Base-by-base conservation (phyloP, 2,113 vertebrate genomes). In the Charadrius vociferus region DNA sequence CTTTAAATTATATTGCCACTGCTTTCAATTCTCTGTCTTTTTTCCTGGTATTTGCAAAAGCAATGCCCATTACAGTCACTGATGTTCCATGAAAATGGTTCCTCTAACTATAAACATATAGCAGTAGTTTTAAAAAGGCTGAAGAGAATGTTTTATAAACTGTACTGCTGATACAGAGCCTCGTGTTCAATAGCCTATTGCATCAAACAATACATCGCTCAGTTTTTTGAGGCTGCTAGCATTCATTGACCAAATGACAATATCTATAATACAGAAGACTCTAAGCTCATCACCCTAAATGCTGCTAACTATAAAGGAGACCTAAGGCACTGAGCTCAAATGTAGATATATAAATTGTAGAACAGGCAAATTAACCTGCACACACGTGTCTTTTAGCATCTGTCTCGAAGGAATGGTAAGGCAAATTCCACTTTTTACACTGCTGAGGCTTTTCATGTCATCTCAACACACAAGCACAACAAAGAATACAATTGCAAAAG, bases 321-420 rank as follows among this genome's bases (percentile, higher is more conserved):
- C 37, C 53, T 41, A 68, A 58, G 47, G 34, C 70, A 89, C 43
- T 32, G 34, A 62, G 24, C 14, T 72, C 52, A 61, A 81, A 43
- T 36, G 27, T 32, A 78, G 70, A 18, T 43, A 66, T 5, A 12
- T 81, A 78, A 66, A 62, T 47, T 50, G 24, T 5, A 78, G 71
- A 81, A 66, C 10, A 66, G 58, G 36, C 32, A 77, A 72, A 89
- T 49, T 52, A 72, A 81, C 15, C 36, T 19, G 4, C 19, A 65
- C 1, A 0, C 34, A 55, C 0, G 0, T 26, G 15, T 29, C 32
- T 66, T 84, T 67, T 39, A 72, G 59, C 14, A 81, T 7, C 72
- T 2, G 1, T 8, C 37, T 68, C 27, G 24, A 70, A n/a, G 36
- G 61, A 79, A 79, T 7, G 15, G 14, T 68, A 67, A 17, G 26